phyloP scores from a whole-genome alignment of 1,140 invertebrate genomes.

The Pseudomyrmex pallidus region DNA sequence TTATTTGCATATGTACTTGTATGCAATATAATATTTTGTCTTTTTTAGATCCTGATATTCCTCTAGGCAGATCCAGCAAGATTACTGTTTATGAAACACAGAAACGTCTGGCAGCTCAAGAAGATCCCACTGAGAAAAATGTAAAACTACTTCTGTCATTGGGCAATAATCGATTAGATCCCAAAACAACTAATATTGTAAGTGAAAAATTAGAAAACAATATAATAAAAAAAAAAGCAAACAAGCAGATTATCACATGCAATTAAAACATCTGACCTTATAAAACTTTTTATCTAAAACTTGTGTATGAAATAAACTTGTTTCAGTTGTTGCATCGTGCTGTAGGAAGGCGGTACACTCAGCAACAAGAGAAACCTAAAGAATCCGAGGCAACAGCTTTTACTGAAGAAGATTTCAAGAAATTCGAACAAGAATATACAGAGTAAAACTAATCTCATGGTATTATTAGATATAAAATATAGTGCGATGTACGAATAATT shows the following conservation, averaged over 20 bases:
- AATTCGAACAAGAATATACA: conserved; percentile 85
- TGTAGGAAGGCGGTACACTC: conserved; percentile 62
- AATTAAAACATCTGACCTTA: neutral
- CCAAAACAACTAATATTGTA: conserved; percentile 75
- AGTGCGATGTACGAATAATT: neutral
- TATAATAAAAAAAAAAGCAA: too few relatives aligned
- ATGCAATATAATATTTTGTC: too few relatives aligned
- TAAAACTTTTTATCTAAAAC: too few relatives aligned
- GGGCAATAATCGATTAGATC: conserved; percentile 68
- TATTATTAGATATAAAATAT: neutral
- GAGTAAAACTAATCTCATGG: conserved; percentile 62
- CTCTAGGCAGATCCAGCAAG: conserved; percentile 70
- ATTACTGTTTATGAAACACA: conserved; percentile 75
- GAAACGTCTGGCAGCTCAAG: conserved; percentile 66
- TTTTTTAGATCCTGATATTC: conserved; percentile 50
- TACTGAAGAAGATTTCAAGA: conserved; percentile 86
- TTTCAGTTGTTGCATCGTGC: conserved; percentile 75
- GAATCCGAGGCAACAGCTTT: conserved; percentile 79
- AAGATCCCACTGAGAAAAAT: conserved; percentile 78
- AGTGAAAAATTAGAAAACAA: neutral
- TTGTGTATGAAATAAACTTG: neutral
- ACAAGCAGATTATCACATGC: neutral
- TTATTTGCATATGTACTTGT: neutral
- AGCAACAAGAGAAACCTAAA: conserved; percentile 71
- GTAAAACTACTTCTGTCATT: conserved; percentile 76